Evolutionary conservation across 2,113 vertebrate genomes (phyloP).

Genomic region (Balaeniceps rex): DNA sequence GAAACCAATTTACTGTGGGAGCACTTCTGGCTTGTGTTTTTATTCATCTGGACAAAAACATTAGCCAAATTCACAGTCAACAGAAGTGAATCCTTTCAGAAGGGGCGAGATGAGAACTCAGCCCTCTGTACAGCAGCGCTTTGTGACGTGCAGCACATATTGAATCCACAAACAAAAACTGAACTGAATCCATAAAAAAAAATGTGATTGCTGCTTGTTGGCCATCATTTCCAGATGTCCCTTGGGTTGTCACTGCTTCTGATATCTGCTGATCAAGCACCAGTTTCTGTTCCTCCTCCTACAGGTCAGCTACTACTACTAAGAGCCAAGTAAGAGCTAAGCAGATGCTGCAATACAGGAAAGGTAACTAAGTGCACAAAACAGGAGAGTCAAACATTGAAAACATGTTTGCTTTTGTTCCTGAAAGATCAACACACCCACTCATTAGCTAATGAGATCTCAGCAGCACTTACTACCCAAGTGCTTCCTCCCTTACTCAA

Average conservation of each 20-base stretch:
- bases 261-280: neutral
- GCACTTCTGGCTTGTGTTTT: neutral
- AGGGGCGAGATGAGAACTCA: neutral
- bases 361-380: neutral
- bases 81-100: neutral
- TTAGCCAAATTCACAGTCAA: neutral
- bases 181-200: neutral
- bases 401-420: neutral
- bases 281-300: slow-evolving; percentile 6
- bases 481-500: neutral
- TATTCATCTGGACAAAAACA: neutral
- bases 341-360: slow-evolving; percentile 43
- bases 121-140: neutral
- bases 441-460: neutral
- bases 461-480: neutral
- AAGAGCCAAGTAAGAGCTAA: neutral
- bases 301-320: neutral
- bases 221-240: neutral
- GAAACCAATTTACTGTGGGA: neutral
- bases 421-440: neutral
- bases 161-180: neutral
- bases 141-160: neutral
- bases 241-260: neutral
- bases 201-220: neutral
- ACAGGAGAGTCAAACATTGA: neutral